Conservation (phyloP, 2,888 invertebrate genomes). For the Tryphoninae sp. region DNA sequence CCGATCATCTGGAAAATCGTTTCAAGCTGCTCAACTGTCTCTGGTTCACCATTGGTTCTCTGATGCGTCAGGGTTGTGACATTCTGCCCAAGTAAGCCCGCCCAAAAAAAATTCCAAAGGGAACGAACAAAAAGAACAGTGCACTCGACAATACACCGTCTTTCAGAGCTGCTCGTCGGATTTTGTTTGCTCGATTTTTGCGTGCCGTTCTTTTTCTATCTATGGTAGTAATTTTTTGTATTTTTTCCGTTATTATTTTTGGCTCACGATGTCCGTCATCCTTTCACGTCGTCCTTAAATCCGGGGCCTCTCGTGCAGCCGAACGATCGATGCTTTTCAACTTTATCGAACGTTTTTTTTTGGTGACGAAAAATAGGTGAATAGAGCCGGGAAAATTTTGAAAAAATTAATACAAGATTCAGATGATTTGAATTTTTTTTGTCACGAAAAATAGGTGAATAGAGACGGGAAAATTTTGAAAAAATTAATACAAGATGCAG, state of each 20-base stretch:
- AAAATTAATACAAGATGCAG: conserved; percentile 1
- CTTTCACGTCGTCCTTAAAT: conserved; percentile 45
- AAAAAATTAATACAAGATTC: conserved; percentile 1
- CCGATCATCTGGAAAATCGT: conserved; percentile 93
- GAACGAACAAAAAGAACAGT: conserved; percentile 7
- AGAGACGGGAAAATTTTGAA: conserved; percentile 3
- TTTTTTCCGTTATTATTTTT: conserved; percentile 7
- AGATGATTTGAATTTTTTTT: neutral
- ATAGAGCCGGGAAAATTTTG: conserved; percentile 1
- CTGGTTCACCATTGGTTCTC: conserved; percentile 98
- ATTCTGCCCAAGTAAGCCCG: conserved; percentile 94
- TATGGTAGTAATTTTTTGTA: conserved; percentile 30
- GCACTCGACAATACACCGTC: neutral
- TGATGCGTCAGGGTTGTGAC: conserved; percentile 98
- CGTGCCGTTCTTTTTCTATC: conserved; percentile 21
- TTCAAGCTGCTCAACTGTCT: conserved; percentile 96
- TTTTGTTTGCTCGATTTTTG: conserved; percentile 38
- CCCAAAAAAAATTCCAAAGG: neutral
- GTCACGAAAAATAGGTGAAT: neutral
- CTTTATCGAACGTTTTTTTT: too few species aligned
- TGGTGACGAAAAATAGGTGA: neutral
- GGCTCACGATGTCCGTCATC: conserved; percentile 22
- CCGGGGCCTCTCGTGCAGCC: conserved; percentile 53
- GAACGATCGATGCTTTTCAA: conserved; percentile 4
- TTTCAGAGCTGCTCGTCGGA: conserved; percentile 33